A percentile compares a stretch with the other conserved stretches of the same genome.
phyloP scores from a whole-genome alignment of 2,888 invertebrate species.

The Drosophila rubida region DNA sequence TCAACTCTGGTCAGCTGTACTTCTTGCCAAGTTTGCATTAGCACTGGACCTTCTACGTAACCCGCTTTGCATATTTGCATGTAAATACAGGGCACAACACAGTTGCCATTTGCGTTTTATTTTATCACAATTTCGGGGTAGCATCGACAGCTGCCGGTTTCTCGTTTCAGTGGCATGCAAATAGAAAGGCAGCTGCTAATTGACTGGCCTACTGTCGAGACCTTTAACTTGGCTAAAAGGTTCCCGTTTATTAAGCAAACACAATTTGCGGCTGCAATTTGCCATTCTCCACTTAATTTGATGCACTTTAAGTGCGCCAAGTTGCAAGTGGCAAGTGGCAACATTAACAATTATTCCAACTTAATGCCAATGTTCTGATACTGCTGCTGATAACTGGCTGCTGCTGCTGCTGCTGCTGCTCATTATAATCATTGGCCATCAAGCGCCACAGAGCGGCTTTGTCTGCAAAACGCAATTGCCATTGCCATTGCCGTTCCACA shows the following conservation, averaged over 20 bases:
- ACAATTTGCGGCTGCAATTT: constrained; percentile 77
- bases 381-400: constrained; percentile 56
- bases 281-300: constrained; percentile 61
- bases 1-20: constrained; percentile 26
- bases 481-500: constrained; percentile 27
- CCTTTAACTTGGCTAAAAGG: constrained; percentile 57
- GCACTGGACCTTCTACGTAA: constrained; percentile 28
- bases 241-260: constrained; percentile 51
- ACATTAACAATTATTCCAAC: constrained; percentile 58
- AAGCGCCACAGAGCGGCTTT: constrained; percentile 30
- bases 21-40: constrained; percentile 25
- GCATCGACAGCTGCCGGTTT: constrained; percentile 39
- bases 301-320: constrained; percentile 51
- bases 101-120: constrained; percentile 74
- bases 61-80: constrained; percentile 67
- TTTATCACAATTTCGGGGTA: constrained; percentile 67
- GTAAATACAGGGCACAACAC: constrained; percentile 53
- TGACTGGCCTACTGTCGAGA: constrained; percentile 69
- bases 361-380: constrained; percentile 60
- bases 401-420: constrained; percentile 29
- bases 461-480: constrained; percentile 17
- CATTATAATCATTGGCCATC: constrained; percentile 62
- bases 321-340: constrained; percentile 31
- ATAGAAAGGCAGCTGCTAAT: constrained; percentile 72
- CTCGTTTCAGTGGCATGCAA: constrained; percentile 64